Evolutionary conservation across 2,888 invertebrate species (phyloP).

Genomic region (Ceriagrion tenellum): DNA sequence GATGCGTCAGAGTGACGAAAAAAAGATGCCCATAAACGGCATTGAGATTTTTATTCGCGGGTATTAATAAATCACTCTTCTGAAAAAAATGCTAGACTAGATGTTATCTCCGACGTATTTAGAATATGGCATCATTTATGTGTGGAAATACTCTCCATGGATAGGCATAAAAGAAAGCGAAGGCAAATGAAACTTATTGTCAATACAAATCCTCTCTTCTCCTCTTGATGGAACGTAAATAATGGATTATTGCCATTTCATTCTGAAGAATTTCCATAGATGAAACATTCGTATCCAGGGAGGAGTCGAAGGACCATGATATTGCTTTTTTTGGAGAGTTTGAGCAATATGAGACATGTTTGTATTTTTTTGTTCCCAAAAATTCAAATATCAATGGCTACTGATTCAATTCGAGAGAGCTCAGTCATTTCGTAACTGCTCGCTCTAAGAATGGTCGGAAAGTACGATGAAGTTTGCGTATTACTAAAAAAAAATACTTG

Average conservation of each 20-base stretch:
- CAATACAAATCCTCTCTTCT: too few relatives aligned
- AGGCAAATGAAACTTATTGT: neutral
- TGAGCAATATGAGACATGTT: too few relatives aligned
- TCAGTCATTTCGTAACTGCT: too few relatives aligned
- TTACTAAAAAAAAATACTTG: too few relatives aligned
- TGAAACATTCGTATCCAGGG: neutral
- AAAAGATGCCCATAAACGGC: neutral
- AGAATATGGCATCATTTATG: neutral
- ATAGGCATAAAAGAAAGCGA: neutral
- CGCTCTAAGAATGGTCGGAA: too few relatives aligned
- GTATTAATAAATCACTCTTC: neutral
- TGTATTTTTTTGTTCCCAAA: too few relatives aligned
- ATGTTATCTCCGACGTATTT: neutral
- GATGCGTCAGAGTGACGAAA: neutral
- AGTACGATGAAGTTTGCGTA: too few relatives aligned
- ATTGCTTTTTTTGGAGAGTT: too few relatives aligned
- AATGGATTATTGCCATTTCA: neutral
- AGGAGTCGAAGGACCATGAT: neutral
- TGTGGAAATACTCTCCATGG: neutral
- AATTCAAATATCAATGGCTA: too few relatives aligned
- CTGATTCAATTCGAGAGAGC: too few relatives aligned
- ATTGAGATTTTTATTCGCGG: neutral
- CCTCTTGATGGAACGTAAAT: too few relatives aligned
- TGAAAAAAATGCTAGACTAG: neutral
- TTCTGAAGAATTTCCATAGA: neutral